These are phyloP conservation scores for Xenentodon cancila DNA, from an alignment of 2,797 vertebrate genomes.

Conservation along the genomic window DNA sequence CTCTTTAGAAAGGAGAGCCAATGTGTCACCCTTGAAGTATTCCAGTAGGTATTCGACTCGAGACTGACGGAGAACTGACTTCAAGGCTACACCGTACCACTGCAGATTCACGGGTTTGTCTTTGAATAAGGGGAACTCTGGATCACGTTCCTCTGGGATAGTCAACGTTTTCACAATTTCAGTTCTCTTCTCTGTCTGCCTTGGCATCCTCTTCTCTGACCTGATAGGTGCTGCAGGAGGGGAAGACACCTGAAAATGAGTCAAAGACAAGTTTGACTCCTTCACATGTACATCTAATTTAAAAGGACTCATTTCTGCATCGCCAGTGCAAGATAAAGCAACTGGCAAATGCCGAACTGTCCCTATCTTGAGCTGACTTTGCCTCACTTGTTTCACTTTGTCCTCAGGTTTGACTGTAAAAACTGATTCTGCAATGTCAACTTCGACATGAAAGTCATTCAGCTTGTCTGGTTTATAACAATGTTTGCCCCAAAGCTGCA, in stretches of 20 bases:
- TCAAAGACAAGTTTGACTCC: slow-evolving; percentile 56
- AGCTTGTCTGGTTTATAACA: slow-evolving; percentile 84
- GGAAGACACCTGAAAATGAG: slow-evolving; percentile 85
- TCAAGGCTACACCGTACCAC: slow-evolving; percentile 90
- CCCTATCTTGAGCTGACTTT: slow-evolving; percentile 85
- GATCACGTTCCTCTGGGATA: slow-evolving; percentile 76
- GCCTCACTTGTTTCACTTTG: slow-evolving; percentile 84
- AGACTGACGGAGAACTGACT: slow-evolving; percentile 91
- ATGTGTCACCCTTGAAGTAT: slow-evolving; percentile 96
- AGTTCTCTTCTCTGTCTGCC: slow-evolving; percentile 67
- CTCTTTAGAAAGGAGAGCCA: slow-evolving; percentile 90
- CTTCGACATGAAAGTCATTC: slow-evolving; percentile 83
- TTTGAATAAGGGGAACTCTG: slow-evolving; percentile 86
- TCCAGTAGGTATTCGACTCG: slow-evolving; percentile 94
- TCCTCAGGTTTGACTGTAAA: slow-evolving; percentile 87
- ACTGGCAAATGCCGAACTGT: slow-evolving; percentile 86
- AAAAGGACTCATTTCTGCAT: slow-evolving; percentile 84
- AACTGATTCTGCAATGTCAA: slow-evolving; percentile 78
- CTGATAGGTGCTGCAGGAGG: slow-evolving; percentile 86
- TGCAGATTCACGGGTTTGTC: slow-evolving; percentile 83
- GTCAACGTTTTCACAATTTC: slow-evolving; percentile 74
- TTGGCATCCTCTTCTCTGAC: slow-evolving; percentile 71
- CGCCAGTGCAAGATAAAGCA: slow-evolving; percentile 81
- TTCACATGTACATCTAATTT: slow-evolving; percentile 84
- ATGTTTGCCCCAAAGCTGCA: slow-evolving; percentile 95